These are phyloP conservation scores for Tricholauxania praeusta DNA, from an alignment of 2,888 invertebrate species.

Conservation along the genomic window DNA sequence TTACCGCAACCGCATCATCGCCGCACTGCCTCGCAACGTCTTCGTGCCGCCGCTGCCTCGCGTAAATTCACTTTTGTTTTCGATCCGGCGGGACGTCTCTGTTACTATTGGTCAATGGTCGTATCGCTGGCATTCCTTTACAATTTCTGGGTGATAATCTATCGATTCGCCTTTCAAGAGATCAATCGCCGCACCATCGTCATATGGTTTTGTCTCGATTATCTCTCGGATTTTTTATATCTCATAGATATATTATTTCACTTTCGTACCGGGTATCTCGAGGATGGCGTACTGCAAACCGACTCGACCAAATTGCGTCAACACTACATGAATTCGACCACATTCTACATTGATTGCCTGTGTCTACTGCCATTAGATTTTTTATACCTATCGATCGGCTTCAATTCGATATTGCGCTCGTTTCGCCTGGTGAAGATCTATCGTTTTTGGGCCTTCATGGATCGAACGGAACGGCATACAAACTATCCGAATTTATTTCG, in stretches of 20 bases:
- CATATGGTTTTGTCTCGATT: conserved; percentile 97
- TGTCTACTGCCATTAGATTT: conserved; percentile 98
- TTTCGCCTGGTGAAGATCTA: conserved; percentile 98
- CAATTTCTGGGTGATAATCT: conserved; percentile 98
- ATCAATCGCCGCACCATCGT: conserved; percentile 92
- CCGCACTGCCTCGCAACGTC: conserved; percentile 64
- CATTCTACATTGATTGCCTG: conserved; percentile 98
- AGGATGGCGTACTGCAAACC: conserved; percentile 97
- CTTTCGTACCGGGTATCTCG: conserved; percentile 96
- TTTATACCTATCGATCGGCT: conserved; percentile 96
- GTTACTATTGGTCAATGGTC: conserved; percentile 98
- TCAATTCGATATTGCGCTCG: conserved; percentile 94
- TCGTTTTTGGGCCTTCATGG: conserved; percentile 98
- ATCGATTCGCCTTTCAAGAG: conserved; percentile 98
- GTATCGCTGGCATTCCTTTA: conserved; percentile 96
- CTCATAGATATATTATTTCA: conserved; percentile 96
- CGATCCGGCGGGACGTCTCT: conserved; percentile 96
- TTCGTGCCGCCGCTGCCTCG: conserved; percentile 63
- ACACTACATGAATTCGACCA: conserved; percentile 97
- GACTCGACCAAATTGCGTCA: conserved; percentile 92
- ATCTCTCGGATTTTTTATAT: conserved; percentile 96
- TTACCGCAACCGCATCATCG: conserved; percentile 55
- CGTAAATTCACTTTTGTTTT: conserved; percentile 94
- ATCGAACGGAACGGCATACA: conserved; percentile 97
- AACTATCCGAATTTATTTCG: conserved; percentile 98